A percentile compares a stretch with the other conserved stretches of the same genome.
These are phyloP conservation scores for Neolamprologus fasciatus DNA, from an alignment of 2,113 vertebrate genomes.

Conservation along the genomic window DNA sequence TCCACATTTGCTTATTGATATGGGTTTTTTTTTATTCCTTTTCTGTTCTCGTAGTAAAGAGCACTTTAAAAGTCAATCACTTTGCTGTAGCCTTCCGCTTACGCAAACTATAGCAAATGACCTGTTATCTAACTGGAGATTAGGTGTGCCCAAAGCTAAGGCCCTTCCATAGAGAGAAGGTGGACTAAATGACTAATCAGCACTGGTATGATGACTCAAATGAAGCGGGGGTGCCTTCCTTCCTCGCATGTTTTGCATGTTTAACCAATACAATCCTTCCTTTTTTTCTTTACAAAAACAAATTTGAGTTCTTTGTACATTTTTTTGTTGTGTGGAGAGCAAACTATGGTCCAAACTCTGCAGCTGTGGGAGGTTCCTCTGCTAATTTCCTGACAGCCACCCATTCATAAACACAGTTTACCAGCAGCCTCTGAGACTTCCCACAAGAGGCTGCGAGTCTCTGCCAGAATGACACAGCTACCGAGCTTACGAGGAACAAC, in stretches of 20 bases:
- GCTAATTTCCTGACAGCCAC: constrained; percentile 29
- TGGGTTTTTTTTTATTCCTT: background rate
- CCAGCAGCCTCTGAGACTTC: constrained; percentile 54
- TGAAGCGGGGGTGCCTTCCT: background rate
- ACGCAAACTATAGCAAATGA: background rate
- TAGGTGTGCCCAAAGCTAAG: constrained; percentile 25
- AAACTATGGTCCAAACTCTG: background rate
- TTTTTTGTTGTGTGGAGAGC: background rate
- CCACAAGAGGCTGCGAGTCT: constrained; percentile 16
- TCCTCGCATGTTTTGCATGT: background rate
- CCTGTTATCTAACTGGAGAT: constrained; percentile 36
- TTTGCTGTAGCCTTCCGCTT: background rate
- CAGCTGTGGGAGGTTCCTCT: constrained; percentile 1
- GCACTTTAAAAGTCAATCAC: background rate
- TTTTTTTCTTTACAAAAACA: background rate
- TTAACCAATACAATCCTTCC: background rate
- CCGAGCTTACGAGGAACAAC: constrained; percentile 16
- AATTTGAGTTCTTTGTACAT: background rate
- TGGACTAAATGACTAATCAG: constrained; percentile 37
- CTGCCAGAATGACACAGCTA: constrained; percentile 47
- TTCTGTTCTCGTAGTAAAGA: background rate
- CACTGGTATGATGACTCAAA: constrained; percentile 49
- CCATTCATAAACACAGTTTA: constrained; percentile 59
- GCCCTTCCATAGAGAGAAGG: constrained; percentile 13
- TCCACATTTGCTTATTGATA: background rate